A percentile compares a stretch with the other conserved stretches of the same genome.
phyloP scores from a whole-genome alignment of 2,113 vertebrate species.

The Tragulus kanchil region DNA sequence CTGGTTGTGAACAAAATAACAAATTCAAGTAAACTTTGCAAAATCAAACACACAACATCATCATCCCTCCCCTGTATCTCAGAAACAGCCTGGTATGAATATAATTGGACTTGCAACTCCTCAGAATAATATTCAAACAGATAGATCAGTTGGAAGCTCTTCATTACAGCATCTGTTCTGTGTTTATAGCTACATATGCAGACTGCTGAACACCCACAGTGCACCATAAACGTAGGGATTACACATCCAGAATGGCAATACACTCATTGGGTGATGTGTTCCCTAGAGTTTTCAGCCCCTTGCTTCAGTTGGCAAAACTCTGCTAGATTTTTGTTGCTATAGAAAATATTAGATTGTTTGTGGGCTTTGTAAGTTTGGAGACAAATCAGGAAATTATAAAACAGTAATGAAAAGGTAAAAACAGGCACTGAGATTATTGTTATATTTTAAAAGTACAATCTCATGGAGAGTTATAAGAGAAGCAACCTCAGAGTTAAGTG shows the following conservation, averaged over 20 bases:
- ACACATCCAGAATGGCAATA: constrained; percentile 45
- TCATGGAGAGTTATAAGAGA: constrained; percentile 4
- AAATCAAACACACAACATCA: neutral
- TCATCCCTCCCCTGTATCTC: neutral
- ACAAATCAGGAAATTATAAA: constrained; percentile 56
- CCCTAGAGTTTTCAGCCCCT: constrained; percentile 48
- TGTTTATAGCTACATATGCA: constrained; percentile 74
- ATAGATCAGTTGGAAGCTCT: constrained; percentile 53
- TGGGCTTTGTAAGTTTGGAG: constrained; percentile 50
- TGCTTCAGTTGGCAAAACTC: constrained; percentile 55
- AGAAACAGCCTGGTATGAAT: constrained; percentile 50
- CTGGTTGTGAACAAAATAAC: constrained; percentile 3
- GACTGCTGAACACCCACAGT: constrained; percentile 45
- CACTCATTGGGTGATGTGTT: neutral
- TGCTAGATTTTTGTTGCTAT: constrained; percentile 45
- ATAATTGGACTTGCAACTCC: neutral
- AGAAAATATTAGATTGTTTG: constrained; percentile 72
- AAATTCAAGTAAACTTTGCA: constrained; percentile 37
- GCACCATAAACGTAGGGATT: constrained; percentile 51
- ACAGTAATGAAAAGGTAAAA: constrained; percentile 54
- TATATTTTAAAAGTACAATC: constrained; percentile 59
- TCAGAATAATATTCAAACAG: constrained; percentile 50
- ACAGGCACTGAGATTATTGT: neutral
- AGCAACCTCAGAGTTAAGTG: neutral
- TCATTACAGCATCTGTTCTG: constrained; percentile 74